phyloP scores from a whole-genome alignment of 1,140 invertebrate species.

The Scaptomyza graminum region DNA sequence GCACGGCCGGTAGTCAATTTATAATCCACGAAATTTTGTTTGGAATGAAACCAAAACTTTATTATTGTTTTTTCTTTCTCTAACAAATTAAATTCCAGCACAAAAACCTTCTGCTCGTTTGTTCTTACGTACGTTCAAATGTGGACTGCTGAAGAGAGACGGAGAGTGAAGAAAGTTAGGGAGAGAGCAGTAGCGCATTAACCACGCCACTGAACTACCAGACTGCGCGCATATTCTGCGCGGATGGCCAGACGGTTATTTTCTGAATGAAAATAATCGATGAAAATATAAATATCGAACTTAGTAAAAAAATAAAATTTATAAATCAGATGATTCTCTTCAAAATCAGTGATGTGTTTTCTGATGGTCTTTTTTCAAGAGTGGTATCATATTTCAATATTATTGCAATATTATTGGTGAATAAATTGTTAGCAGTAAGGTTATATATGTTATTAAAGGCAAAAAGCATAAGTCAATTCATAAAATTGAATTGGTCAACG shows the following conservation, averaged over 20 bases:
- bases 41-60: slow-evolving; percentile 72
- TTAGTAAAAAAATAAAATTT: not conserved
- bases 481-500: no score
- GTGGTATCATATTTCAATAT: no score
- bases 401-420: no score
- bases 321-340: no score
- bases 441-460: no score
- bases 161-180: slow-evolving; percentile 55
- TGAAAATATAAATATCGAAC: not conserved
- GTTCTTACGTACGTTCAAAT: slow-evolving; percentile 55
- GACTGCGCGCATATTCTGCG: not conserved
- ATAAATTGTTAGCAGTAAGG: no score
- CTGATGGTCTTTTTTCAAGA: no score
- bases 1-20: slow-evolving; percentile 33
- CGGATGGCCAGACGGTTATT: not conserved
- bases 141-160: slow-evolving; percentile 59
- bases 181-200: slow-evolving; percentile 54
- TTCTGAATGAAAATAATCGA: no score
- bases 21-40: slow-evolving; percentile 58
- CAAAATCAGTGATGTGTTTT: no score
- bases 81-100: slow-evolving; percentile 81
- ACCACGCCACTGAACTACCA: slow-evolving; percentile 28
- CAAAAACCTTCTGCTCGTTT: slow-evolving; percentile 60
- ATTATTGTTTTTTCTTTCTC: slow-evolving; percentile 83
- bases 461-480: no score